These are phyloP conservation scores for Aphelinus atriplicis DNA, from an alignment of 1,140 invertebrate genomes.

Conservation along the genomic window DNA sequence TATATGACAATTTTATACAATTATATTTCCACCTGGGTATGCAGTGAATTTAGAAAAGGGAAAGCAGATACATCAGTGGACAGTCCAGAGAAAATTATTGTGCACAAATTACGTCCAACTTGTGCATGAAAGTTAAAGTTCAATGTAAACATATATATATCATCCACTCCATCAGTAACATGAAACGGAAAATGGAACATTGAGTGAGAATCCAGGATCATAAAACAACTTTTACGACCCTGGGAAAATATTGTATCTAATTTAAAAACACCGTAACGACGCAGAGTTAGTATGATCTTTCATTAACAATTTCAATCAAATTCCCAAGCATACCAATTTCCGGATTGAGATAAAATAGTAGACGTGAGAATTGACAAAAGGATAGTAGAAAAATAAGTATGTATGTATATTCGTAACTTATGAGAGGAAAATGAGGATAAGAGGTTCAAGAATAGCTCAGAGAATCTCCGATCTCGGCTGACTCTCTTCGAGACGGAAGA, in stretches of 20 bases:
- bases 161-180: too few relatives aligned
- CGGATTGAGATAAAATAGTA: too few relatives aligned
- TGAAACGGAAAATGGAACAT: too few relatives aligned
- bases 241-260: too few relatives aligned
- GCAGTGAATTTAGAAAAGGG: conserved; percentile 7
- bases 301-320: too few relatives aligned
- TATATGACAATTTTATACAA: neutral
- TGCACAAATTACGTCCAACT: neutral
- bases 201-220: too few relatives aligned
- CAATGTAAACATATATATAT: too few relatives aligned
- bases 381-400: conserved; percentile 19
- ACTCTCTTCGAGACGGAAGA: conserved; percentile 12
- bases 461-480: neutral
- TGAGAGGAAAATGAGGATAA: conserved; percentile 18
- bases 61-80: conserved; percentile 10
- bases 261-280: too few relatives aligned
- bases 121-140: too few relatives aligned
- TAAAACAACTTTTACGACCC: too few relatives aligned
- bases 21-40: neutral
- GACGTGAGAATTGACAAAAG: neutral
- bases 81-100: conserved; percentile 11
- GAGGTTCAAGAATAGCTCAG: neutral
- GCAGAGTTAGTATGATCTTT: too few relatives aligned
- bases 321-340: too few relatives aligned
- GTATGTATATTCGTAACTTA: conserved; percentile 24